phyloP scores from a whole-genome alignment of 2,113 vertebrate species.

The Rhabdomys dilectus region DNA sequence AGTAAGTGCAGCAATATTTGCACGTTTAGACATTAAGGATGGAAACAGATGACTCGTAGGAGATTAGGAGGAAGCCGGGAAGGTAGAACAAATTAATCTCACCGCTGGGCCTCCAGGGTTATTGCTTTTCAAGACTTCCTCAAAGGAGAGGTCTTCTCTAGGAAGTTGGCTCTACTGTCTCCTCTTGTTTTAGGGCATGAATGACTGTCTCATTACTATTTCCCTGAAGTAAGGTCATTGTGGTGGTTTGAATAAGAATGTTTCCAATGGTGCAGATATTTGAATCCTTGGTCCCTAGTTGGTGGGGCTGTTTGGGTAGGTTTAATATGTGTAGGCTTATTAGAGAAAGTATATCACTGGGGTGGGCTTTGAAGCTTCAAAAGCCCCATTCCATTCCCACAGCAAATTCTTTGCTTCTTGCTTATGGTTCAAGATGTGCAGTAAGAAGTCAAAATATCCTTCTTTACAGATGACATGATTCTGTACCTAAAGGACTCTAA shows the following conservation, averaged over 20 bases:
- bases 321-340: background rate
- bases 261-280: background rate
- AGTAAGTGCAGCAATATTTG: constrained; percentile 80
- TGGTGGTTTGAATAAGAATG: background rate
- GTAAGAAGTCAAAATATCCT: background rate
- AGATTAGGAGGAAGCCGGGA: constrained; percentile 45
- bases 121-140: constrained; percentile 33
- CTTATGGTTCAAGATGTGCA: background rate
- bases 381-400: background rate
- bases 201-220: background rate
- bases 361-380: background rate
- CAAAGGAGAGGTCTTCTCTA: background rate
- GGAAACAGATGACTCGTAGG: constrained; percentile 72
- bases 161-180: background rate
- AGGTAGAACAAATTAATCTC: constrained; percentile 63
- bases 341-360: no score
- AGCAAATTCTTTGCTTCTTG: background rate
- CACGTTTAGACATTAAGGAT: constrained; percentile 78
- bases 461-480: background rate
- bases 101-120: constrained; percentile 31
- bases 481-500: background rate
- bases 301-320: background rate
- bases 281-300: background rate
- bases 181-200: constrained; percentile 5
- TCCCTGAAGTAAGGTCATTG: background rate